A percentile compares a stretch with the other conserved stretches of the same genome.
These are phyloP conservation scores for Enteromius thamalakanensis DNA, from an alignment of 2,797 vertebrate genomes.

Conservation along the genomic window DNA sequence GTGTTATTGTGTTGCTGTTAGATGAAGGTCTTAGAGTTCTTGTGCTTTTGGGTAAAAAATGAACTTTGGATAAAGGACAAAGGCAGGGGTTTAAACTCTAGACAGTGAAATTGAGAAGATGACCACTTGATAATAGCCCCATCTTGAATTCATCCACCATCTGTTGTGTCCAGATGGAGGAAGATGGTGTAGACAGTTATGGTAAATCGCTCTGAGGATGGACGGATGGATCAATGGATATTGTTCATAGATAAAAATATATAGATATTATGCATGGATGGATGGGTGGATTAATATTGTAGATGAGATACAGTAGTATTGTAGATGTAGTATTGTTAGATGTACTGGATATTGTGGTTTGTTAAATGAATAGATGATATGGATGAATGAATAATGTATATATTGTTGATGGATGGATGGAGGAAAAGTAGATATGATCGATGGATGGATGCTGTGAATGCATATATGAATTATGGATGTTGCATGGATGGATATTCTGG, in stretches of 20 bases:
- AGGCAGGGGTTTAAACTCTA: constrained; percentile 22
- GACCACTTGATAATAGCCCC: constrained; percentile 33
- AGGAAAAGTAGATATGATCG: neutral
- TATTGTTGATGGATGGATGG: neutral
- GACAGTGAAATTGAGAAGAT: neutral
- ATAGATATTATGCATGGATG: neutral
- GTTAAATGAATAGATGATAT: neutral
- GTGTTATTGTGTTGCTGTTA: neutral
- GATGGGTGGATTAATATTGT: too few relatives aligned
- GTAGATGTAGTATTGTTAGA: too few relatives aligned
- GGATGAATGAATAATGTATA: neutral
- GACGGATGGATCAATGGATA: neutral
- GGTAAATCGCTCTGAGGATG: neutral
- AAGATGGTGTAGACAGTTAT: constrained; percentile 22
- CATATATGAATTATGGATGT: too few relatives aligned
- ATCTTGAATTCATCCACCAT: constrained; percentile 47
- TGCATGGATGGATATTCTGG: neutral
- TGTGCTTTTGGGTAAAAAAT: neutral
- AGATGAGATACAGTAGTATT: too few relatives aligned
- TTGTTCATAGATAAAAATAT: neutral
- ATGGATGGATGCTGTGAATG: neutral
- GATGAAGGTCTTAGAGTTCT: neutral
- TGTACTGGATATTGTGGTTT: neutral
- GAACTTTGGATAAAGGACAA: neutral
- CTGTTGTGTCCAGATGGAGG: constrained; percentile 51